A percentile compares a stretch with the other conserved stretches of the same genome.
These are phyloP conservation scores for Deilephila elpenor DNA, from an alignment of 2,888 invertebrate species.

Conservation along the genomic window DNA sequence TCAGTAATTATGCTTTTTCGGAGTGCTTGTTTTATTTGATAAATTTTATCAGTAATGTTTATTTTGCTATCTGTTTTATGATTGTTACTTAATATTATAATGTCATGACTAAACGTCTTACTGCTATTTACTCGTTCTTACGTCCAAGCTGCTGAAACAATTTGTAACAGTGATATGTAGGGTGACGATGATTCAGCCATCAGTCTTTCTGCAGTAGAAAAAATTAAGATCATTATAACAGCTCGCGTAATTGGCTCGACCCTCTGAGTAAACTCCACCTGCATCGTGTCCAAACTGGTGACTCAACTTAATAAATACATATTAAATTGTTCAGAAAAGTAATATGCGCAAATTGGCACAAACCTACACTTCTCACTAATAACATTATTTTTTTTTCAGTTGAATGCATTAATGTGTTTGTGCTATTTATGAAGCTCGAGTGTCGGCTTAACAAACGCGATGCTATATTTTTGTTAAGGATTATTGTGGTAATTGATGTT, in stretches of 20 bases:
- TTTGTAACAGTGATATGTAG: too few relatives aligned
- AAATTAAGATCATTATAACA: background rate
- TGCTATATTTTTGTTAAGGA: slow-evolving; percentile 25
- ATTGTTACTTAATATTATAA: too few relatives aligned
- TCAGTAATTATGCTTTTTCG: background rate
- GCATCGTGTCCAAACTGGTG: slow-evolving; percentile 7
- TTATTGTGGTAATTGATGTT: slow-evolving; percentile 35
- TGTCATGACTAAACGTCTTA: too few relatives aligned
- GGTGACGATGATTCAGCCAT: too few relatives aligned
- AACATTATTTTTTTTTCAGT: slow-evolving; percentile 43
- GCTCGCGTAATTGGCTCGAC: background rate
- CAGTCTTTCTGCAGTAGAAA: background rate
- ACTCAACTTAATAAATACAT: slow-evolving; percentile 13
- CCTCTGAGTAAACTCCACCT: background rate
- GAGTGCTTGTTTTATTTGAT: background rate
- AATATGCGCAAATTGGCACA: slow-evolving; percentile 52
- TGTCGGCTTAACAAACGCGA: slow-evolving; percentile 34
- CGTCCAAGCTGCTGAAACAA: too few relatives aligned
- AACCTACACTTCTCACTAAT: slow-evolving; percentile 29
- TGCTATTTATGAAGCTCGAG: slow-evolving; percentile 35
- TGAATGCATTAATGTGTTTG: slow-evolving; percentile 42
- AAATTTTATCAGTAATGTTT: too few relatives aligned
- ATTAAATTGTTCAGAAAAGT: slow-evolving; percentile 37
- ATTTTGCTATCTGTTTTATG: too few relatives aligned
- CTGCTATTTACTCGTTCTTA: too few relatives aligned